phyloP scores from a whole-genome alignment of 2,888 invertebrate genomes.

The Cosmia trapezina region DNA sequence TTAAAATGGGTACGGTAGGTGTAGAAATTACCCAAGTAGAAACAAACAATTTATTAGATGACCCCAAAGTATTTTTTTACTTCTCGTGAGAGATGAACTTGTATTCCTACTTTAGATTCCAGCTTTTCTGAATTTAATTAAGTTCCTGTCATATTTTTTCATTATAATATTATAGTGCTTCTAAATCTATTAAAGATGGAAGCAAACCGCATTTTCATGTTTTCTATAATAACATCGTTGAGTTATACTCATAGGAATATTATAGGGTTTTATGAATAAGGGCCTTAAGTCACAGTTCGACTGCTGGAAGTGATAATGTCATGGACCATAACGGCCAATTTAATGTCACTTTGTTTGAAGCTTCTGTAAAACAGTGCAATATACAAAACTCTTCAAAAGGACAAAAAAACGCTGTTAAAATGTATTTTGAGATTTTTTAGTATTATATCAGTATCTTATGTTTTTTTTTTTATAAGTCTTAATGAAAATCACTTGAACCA shows the following conservation, averaged over 20 bases:
- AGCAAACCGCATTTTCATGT: slow-evolving; percentile 13
- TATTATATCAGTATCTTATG: slow-evolving; percentile 68
- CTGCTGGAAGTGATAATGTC: slow-evolving; percentile 28
- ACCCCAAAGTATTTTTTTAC: slow-evolving; percentile 20
- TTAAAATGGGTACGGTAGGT: not conserved
- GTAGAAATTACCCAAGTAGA: slow-evolving; percentile 7
- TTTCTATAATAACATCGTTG: slow-evolving; percentile 6
- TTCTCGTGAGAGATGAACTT: not conserved
- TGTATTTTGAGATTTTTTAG: slow-evolving; percentile 69
- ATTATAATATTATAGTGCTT: slow-evolving; percentile 1
- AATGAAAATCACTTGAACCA: slow-evolving; percentile 23
- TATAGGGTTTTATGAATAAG: slow-evolving; percentile 8
- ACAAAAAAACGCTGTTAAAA: slow-evolving; percentile 41
- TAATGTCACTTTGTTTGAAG: slow-evolving; percentile 18
- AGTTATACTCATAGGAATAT: slow-evolving; percentile 35
- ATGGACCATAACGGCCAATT: slow-evolving; percentile 14
- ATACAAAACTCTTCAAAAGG: slow-evolving; percentile 25
- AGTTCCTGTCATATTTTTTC: slow-evolving; percentile 1
- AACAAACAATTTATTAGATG: not conserved
- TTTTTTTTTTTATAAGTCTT: slow-evolving; percentile 37
- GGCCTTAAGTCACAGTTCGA: slow-evolving; percentile 2
- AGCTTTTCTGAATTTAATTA: slow-evolving; percentile 13
- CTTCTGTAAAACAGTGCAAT: slow-evolving; percentile 36
- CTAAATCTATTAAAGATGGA: slow-evolving; percentile 6
- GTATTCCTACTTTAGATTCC: slow-evolving; percentile 33